phyloP scores from a whole-genome alignment of 1,140 invertebrate species.

The Carposina sasakii region DNA sequence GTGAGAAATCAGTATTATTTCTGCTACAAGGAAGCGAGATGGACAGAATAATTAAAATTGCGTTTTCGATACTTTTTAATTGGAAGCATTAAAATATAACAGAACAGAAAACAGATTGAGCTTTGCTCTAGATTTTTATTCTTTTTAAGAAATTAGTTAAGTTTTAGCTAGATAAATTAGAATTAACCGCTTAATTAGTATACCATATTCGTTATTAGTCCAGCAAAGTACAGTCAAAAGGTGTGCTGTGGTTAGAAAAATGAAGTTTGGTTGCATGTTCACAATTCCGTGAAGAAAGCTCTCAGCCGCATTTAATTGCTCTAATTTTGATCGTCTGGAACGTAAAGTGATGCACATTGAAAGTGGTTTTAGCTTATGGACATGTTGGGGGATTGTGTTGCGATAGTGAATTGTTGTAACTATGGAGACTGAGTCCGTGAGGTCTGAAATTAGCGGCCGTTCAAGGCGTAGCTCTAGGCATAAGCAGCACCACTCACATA shows the following conservation, averaged over 20 bases:
- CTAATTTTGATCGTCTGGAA: constrained; percentile 44
- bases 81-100: too few relatives aligned
- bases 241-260: constrained; percentile 18
- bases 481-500: constrained; percentile 74
- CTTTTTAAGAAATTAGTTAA: too few relatives aligned
- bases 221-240: not conserved
- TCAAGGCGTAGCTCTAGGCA: constrained; percentile 75
- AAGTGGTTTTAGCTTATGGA: constrained; percentile 48
- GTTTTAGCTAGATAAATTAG: too few relatives aligned
- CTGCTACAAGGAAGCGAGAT: too few relatives aligned
- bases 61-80: too few relatives aligned
- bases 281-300: constrained; percentile 42
- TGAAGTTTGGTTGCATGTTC: constrained; percentile 25
- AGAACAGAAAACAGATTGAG: too few relatives aligned
- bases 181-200: too few relatives aligned
- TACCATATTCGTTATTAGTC: too few relatives aligned
- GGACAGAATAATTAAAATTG: too few relatives aligned
- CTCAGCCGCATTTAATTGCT: constrained; percentile 69
- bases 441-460: constrained; percentile 76
- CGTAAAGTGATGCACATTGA: constrained; percentile 46
- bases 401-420: constrained; percentile 25
- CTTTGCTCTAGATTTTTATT: too few relatives aligned
- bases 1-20: too few relatives aligned
- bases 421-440: constrained; percentile 78
- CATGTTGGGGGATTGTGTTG: constrained; percentile 29